phyloP scores from a whole-genome alignment of 2,888 invertebrate species.

The Diaperis boleti region DNA sequence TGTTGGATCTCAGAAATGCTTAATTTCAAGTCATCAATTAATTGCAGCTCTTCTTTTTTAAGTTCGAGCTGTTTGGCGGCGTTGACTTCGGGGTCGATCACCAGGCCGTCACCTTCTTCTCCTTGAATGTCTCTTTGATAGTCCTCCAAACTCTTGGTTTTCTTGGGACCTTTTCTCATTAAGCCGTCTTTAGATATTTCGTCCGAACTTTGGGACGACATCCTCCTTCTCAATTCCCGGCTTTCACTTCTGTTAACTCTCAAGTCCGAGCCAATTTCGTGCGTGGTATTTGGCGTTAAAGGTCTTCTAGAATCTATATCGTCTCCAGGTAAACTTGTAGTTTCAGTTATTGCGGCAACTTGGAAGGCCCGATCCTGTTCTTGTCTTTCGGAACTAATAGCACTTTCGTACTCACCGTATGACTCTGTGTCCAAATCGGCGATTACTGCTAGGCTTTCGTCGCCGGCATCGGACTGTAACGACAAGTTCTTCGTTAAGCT shows the following conservation, averaged over 20 bases:
- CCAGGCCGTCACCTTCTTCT: constrained; percentile 71
- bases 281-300: constrained; percentile 63
- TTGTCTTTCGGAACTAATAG: constrained; percentile 68
- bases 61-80: constrained; percentile 66
- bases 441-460: constrained; percentile 65
- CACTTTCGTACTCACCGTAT: constrained; percentile 76
- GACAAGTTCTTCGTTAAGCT: constrained; percentile 75
- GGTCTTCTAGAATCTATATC: constrained; percentile 56
- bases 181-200: constrained; percentile 67
- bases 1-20: constrained; percentile 68
- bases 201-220: constrained; percentile 64
- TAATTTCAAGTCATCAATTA: constrained; percentile 59
- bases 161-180: constrained; percentile 52
- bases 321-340: constrained; percentile 63
- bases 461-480: constrained; percentile 69
- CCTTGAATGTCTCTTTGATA: constrained; percentile 69
- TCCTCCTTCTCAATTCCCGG: constrained; percentile 64
- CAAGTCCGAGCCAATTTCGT: constrained; percentile 66
- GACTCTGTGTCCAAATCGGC: constrained; percentile 75
- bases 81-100: constrained; percentile 68
- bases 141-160: constrained; percentile 65
- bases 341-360: constrained; percentile 65
- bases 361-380: constrained; percentile 61
- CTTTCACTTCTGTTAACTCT: constrained; percentile 65
- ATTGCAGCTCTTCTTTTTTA: constrained; percentile 56